Conservation (phyloP, 2,888 invertebrate species). For the Rhingia rostrata region DNA sequence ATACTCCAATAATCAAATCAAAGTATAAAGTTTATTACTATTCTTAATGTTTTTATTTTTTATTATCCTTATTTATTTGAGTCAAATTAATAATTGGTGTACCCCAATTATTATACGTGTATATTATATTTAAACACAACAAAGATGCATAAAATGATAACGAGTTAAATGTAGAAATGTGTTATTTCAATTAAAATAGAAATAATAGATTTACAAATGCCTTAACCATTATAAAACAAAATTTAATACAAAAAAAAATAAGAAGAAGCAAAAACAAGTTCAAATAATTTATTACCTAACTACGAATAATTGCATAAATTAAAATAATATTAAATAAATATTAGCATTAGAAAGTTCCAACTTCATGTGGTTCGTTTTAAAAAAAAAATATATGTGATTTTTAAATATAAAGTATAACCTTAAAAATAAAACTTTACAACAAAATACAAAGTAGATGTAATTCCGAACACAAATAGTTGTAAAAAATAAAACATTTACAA, state of each 20-base stretch:
- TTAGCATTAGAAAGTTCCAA: conserved; percentile 60
- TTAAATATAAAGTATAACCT: conserved; percentile 52
- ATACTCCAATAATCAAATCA: too few species aligned
- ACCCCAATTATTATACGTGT: background rate
- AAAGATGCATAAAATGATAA: conserved; percentile 11
- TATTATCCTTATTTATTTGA: background rate
- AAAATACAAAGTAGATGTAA: conserved; percentile 33
- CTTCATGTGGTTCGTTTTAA: conserved; percentile 58
- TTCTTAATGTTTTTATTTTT: too few species aligned
- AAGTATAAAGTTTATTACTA: too few species aligned
- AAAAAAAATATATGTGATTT: conserved; percentile 65
- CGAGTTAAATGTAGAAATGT: conserved; percentile 36
- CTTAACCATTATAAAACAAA: conserved; percentile 57
- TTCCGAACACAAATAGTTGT: conserved; percentile 37
- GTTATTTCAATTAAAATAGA: conserved; percentile 26
- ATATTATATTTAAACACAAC: background rate
- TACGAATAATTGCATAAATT: conserved; percentile 48
- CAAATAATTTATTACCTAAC: conserved; percentile 69
- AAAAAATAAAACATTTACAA: conserved; percentile 34
- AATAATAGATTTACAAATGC: conserved; percentile 71
- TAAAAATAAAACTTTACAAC: conserved; percentile 17
- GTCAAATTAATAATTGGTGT: background rate
- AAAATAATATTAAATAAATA: conserved; percentile 35
- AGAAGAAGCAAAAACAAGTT: conserved; percentile 64
- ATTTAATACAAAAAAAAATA: conserved; percentile 25